These are phyloP conservation scores for Emydocephalus ijimae DNA, from an alignment of 2,113 vertebrate genomes.

Conservation along the genomic window DNA sequence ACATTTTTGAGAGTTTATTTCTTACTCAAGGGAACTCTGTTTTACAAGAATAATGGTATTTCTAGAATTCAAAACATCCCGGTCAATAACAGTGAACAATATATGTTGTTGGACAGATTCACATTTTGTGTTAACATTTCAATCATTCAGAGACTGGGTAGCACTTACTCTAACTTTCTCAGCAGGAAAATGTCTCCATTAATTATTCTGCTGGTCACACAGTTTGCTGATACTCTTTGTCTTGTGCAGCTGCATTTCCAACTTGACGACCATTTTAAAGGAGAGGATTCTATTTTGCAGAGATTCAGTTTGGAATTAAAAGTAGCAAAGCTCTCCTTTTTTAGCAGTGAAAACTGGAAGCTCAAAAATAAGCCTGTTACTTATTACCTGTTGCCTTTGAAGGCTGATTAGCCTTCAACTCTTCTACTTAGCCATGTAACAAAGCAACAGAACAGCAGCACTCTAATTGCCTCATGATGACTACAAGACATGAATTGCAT, in stretches of 20 bases:
- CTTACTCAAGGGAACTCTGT: not conserved
- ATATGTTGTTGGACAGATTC: not conserved
- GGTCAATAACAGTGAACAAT: not conserved
- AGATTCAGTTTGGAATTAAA: not conserved
- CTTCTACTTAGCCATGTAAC: not conserved
- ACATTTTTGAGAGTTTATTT: not conserved
- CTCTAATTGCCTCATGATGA: slow-evolving; percentile 11
- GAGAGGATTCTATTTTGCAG: not conserved
- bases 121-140: not conserved
- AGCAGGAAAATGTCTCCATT: not conserved
- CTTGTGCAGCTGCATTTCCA: not conserved
- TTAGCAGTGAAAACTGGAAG: not conserved
- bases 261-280: not conserved
- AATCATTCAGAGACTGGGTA: not conserved
- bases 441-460: not conserved
- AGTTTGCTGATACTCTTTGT: not conserved
- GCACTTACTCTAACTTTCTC: not conserved
- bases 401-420: not conserved
- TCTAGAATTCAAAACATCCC: not conserved
- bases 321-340: not conserved
- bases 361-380: slow-evolving; percentile 1
- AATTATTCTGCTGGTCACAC: not conserved
- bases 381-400: slow-evolving; percentile 9
- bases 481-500: not conserved
- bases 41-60: not conserved